These are phyloP conservation scores for Tenthredo scrophulariae DNA, from an alignment of 2,888 invertebrate genomes.

Conservation along the genomic window DNA sequence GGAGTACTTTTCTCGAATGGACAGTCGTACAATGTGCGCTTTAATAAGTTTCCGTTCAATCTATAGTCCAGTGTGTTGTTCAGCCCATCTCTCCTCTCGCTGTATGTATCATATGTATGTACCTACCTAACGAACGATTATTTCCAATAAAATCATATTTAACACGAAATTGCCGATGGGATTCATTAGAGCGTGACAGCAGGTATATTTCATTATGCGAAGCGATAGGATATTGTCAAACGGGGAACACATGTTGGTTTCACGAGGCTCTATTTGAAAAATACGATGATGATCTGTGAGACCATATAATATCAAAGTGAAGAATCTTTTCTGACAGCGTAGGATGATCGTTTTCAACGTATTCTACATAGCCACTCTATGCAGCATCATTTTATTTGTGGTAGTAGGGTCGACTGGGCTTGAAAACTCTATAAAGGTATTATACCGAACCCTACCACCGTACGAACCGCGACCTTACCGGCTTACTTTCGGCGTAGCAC, in stretches of 20 bases:
- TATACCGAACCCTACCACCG: neutral
- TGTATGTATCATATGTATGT: neutral
- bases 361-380: neutral
- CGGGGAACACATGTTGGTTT: neutral
- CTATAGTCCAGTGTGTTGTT: neutral
- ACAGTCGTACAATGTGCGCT: neutral
- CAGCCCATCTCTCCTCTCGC: neutral
- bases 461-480: constrained; percentile 27
- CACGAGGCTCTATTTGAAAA: neutral
- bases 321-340: neutral
- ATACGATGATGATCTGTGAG: neutral
- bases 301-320: neutral
- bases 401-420: neutral
- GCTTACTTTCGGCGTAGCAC: constrained; percentile 34
- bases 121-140: constrained; percentile 21
- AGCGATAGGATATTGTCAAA: neutral
- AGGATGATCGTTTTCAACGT: neutral
- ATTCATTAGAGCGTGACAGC: constrained; percentile 17
- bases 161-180: constrained; percentile 1
- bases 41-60: neutral
- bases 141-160: constrained; percentile 35
- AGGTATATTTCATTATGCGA: constrained; percentile 17
- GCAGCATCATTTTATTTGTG: neutral
- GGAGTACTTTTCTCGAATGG: neutral
- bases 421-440: constrained; percentile 14